These are phyloP conservation scores for Drosophila dunni DNA, from an alignment of 1,140 invertebrate genomes.

Conservation along the genomic window DNA sequence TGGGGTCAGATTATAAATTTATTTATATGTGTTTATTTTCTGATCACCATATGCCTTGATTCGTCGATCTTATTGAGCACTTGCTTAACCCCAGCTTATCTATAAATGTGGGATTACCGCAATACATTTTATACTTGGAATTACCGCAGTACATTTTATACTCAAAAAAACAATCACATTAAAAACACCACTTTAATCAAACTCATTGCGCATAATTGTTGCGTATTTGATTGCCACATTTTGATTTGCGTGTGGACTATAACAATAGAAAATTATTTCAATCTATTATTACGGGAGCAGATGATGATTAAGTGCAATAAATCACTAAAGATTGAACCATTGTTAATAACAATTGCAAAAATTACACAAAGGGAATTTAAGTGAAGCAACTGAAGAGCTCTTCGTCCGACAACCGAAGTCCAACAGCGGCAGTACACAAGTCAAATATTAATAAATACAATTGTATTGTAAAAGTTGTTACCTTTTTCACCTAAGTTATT, in stretches of 20 bases:
- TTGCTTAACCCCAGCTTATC: neutral
- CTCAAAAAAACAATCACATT: neutral
- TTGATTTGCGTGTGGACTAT: conserved; percentile 13
- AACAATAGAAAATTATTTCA: conserved; percentile 21
- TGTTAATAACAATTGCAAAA: conserved; percentile 22
- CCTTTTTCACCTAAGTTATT: conserved; percentile 19
- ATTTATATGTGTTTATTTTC: neutral
- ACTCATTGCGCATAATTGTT: conserved; percentile 9
- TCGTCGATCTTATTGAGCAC: neutral
- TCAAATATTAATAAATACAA: conserved; percentile 5
- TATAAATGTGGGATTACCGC: neutral
- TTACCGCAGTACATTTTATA: neutral
- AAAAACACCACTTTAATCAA: conserved; percentile 15
- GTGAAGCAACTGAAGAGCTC: neutral
- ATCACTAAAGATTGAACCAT: conserved; percentile 3
- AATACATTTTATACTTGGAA: neutral
- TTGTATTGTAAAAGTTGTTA: conserved; percentile 9
- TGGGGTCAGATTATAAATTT: neutral
- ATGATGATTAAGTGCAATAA: neutral
- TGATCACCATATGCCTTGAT: neutral
- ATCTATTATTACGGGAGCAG: conserved; percentile 13
- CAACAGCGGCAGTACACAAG: conserved; percentile 1
- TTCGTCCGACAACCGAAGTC: neutral
- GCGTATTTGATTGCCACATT: conserved; percentile 29
- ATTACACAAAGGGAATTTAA: neutral